phyloP scores from a whole-genome alignment of 2,113 vertebrate genomes.

The Mastomys natalensis region DNA sequence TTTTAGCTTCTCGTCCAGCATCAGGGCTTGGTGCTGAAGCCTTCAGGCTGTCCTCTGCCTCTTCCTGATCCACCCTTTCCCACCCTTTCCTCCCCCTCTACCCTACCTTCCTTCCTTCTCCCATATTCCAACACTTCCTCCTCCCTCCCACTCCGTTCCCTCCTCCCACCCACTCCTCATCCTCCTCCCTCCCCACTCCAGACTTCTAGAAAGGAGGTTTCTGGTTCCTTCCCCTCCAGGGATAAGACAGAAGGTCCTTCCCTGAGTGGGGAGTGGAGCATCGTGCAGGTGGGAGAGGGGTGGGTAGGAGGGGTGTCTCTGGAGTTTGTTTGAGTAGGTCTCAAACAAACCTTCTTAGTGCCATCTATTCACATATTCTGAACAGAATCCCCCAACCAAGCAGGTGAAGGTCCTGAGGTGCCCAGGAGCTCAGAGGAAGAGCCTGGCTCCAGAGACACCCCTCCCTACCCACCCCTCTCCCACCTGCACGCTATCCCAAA shows the following conservation, averaged over 20 bases:
- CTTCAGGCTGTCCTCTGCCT: not conserved
- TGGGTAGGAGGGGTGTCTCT: too few relatives aligned
- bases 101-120: not conserved
- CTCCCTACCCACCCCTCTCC: too few relatives aligned
- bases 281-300: too few relatives aligned
- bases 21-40: not conserved
- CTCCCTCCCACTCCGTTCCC: not conserved
- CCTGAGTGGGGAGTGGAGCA: not conserved
- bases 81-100: too few relatives aligned
- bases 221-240: not conserved
- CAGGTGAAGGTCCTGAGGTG: too few relatives aligned
- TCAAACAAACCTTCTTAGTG: too few relatives aligned
- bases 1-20: slow-evolving; percentile 23
- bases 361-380: too few relatives aligned
- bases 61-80: not conserved
- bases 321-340: not conserved
- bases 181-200: not conserved
- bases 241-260: not conserved
- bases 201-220: not conserved
- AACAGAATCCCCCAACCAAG: too few relatives aligned
- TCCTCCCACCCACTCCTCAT: not conserved
- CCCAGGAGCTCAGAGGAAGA: too few relatives aligned
- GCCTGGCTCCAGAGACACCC: too few relatives aligned
- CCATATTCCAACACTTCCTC: not conserved
- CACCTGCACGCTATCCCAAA: too few relatives aligned